A percentile compares a stretch with the other conserved stretches of the same genome.
These are phyloP conservation scores for Nezara viridula DNA, from an alignment of 2,888 invertebrate genomes.

Conservation along the genomic window DNA sequence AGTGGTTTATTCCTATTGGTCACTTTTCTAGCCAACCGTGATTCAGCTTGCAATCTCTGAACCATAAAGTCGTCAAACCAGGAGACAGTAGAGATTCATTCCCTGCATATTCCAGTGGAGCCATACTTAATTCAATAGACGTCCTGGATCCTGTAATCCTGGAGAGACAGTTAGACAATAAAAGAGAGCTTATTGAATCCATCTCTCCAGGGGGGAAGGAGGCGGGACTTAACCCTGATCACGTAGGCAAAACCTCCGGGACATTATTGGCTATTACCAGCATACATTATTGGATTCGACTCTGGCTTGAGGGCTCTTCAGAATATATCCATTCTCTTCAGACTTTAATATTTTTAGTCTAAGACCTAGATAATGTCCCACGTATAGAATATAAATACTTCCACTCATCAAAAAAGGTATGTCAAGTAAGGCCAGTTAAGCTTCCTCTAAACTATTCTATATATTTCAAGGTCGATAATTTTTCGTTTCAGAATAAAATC, in stretches of 20 bases:
- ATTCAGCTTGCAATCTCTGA: neutral
- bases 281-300: neutral
- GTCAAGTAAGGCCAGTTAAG: too few relatives aligned
- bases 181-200: neutral
- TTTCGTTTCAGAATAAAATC: too few relatives aligned
- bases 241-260: neutral
- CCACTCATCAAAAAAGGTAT: too few relatives aligned
- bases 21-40: neutral
- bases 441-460: too few relatives aligned
- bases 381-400: too few relatives aligned
- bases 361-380: neutral
- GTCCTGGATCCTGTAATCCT: neutral
- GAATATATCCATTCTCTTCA: neutral
- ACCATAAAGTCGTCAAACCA: neutral
- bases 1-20: neutral
- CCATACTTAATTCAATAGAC: neutral
- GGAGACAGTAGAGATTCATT: neutral
- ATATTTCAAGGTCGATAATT: too few relatives aligned
- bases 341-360: neutral
- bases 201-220: too few relatives aligned
- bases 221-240: neutral
- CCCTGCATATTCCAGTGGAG: neutral
- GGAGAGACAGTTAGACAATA: neutral
- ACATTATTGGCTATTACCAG: neutral
- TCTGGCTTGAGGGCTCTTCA: neutral